Base-by-base conservation (phyloP, 2,888 invertebrate species). In the Drosophila bunnanda region DNA sequence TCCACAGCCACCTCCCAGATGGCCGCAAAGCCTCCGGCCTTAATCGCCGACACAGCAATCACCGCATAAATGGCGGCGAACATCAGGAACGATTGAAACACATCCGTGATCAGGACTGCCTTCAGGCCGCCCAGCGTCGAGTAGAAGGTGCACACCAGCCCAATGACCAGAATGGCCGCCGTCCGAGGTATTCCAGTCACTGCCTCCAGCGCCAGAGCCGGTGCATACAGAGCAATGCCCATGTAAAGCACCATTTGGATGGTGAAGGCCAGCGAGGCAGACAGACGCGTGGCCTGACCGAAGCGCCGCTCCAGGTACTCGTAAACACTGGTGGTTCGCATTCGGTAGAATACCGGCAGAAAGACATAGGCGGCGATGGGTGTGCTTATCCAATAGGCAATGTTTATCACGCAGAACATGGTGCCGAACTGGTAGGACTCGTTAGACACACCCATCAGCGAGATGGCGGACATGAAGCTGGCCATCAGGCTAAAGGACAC, bases 141-240 rank as follows among this genome's bases (percentile, higher is more conserved):
- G 84, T 97, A 97, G 91, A 97, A 96, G 0, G 97, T 96, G 90
- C 97, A 97, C 4, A 95, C 96, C 56, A 96, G 89, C 1, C 95
- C 94, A 91, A 86, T 83, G 1, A 94, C 94, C 70, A 97, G 91
- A 80, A 97, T 96, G 2, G 97, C 96, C 48, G 94, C 93, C 15
- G 94, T 91, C 92, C 95, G 94, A 39, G 94, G 94, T 25, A 97
- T 93, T 15, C 96, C 96, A 2, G 97, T 97, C 28, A 97, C 95
- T 10, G 98, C 95, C 91, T 96, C 96, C 28, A 99, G 92, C 0
- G 98, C 98, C 77, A 99, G 93, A 0, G 98, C 96, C 3, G 99
- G 98, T 0, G 98, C 98, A 92, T 98, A 98, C n/a, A 99, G 92
- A 7, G 98, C 98, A 77, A 99, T 96, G 0, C 98, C 97, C 93